Conservation (phyloP, 2,113 vertebrate species). For the Canis aureus region DNA sequence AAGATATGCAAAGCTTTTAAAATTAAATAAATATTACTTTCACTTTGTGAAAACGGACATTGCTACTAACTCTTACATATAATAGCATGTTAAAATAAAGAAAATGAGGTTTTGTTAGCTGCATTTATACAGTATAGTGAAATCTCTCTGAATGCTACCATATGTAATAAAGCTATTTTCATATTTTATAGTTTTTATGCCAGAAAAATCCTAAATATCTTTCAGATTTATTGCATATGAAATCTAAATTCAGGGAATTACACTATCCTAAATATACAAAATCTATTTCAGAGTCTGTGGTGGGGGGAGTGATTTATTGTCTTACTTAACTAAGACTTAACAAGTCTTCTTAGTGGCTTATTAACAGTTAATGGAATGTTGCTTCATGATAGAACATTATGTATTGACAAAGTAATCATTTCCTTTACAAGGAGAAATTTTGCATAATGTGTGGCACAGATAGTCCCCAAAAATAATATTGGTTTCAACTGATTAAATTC, state of each 20-base stretch:
- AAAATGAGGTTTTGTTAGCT: background rate
- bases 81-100: background rate
- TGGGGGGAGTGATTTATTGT: background rate
- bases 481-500: background rate
- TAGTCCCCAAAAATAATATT: background rate
- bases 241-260: constrained; percentile 9
- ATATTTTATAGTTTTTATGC: background rate
- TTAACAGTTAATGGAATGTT: background rate
- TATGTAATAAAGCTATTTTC: background rate
- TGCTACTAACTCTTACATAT: background rate
- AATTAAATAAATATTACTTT: background rate
- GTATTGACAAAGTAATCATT: constrained; percentile 11
- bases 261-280: background rate
- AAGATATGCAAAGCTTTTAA: background rate
- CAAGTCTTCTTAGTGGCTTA: background rate
- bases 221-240: background rate
- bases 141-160: background rate
- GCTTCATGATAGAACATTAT: background rate
- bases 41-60: constrained; percentile 17
- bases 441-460: background rate
- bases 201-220: background rate
- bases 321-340: no score
- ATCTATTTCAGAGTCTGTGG: background rate
- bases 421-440: background rate
- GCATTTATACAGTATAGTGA: background rate